Base-by-base conservation (phyloP, 2,888 invertebrate species). In the Andrena marginata region DNA sequence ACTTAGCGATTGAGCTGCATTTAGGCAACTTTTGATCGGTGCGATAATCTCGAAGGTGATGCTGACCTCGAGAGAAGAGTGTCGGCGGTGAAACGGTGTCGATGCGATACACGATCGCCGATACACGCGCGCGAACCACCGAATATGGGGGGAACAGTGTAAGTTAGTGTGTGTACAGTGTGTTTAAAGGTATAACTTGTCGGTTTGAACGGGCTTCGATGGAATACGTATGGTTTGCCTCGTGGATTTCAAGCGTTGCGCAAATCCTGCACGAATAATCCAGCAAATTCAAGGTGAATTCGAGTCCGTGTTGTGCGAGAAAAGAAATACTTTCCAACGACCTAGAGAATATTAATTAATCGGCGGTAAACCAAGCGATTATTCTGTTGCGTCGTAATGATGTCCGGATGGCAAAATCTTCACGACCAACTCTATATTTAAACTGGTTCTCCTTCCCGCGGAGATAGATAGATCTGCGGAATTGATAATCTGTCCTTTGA, bases 121-220 rank as follows among this genome's bases (percentile, higher is more conserved):
- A 29, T 49, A 23, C 48, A 54, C 64, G 48, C 64, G 48, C 64
- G 72, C 20, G 56, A 63, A 72, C 63, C 62, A 73, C 26, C 49
- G 42, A 84, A 76, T 63, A 86, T 86, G 86, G 63, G 26, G 86
- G 67, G 26, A 49, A 63, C 6, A 68, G 31, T 56, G 86, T 86
- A 82, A 86, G 86, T 86, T 51, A 4, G 8, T 31, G 48, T 35
- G 20, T 8, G 13, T 20, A 6, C 16, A 48, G 48, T 60, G 68
- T 4, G 29, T 48, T 49, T 31, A n/a, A 4, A n/a, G 26, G 56
- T 10, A 56, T 56, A 23, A 23, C 7, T 8, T 33, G 7, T 33
- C 31, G 7, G 42, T 42, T 42, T 42, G 59, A 16, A 29, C 59
- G 29, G 29, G 59, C 59, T 29, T 59, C 29, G 59, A 29, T 10